These are phyloP conservation scores for Malthinus flaveolus DNA, from an alignment of 2,888 invertebrate species.

Conservation along the genomic window DNA sequence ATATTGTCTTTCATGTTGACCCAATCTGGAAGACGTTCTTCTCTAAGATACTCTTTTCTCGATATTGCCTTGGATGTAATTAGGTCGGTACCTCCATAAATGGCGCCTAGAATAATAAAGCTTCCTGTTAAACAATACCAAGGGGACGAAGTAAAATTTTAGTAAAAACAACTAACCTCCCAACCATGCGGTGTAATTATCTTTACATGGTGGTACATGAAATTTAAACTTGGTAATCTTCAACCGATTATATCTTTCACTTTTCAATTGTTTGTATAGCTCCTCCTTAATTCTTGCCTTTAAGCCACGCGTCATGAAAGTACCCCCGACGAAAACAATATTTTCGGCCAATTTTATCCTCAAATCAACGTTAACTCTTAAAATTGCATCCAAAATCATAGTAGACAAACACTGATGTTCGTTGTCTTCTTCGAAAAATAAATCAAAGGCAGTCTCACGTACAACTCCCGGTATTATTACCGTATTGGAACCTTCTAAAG, in stretches of 20 bases:
- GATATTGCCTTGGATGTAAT: conserved; percentile 70
- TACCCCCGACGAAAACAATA: conserved; percentile 86
- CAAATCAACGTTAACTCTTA: conserved; percentile 83
- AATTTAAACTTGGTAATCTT: conserved; percentile 74
- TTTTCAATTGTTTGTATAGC: conserved; percentile 66
- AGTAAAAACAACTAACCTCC: conserved; percentile 62
- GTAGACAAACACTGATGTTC: conserved; percentile 82
- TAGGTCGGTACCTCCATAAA: conserved; percentile 77
- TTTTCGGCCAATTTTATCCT: conserved; percentile 78
- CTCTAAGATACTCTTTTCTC: conserved; percentile 74
- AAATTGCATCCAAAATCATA: conserved; percentile 80
- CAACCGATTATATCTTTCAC: conserved; percentile 65
- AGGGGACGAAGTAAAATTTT: background rate
- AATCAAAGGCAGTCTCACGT: conserved; percentile 82
- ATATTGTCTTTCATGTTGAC: conserved; percentile 66
- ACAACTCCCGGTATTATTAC: conserved; percentile 69
- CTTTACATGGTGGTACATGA: conserved; percentile 77
- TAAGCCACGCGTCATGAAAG: conserved; percentile 81
- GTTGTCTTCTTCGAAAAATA: conserved; percentile 82
- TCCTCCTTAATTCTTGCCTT: conserved; percentile 78
- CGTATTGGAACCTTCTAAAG: conserved; percentile 64
- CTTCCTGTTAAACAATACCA: too few species aligned
- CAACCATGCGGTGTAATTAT: conserved; percentile 85
- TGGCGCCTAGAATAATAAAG: conserved; percentile 60
- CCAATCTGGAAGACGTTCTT: conserved; percentile 82